Conservation (phyloP, 1,140 invertebrate genomes). For the Adoxophyes honmai region DNA sequence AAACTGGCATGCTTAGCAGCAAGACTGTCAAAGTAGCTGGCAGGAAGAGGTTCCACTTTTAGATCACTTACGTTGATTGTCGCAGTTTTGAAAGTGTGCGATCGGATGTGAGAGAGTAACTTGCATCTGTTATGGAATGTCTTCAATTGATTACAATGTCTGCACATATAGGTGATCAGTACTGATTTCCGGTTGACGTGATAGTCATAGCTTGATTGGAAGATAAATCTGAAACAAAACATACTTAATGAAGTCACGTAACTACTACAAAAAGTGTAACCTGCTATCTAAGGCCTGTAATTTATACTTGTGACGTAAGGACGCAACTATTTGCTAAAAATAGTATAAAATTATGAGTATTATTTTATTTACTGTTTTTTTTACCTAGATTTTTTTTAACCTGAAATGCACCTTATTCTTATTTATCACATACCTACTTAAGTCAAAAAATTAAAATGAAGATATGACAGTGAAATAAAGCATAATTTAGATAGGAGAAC, state of each 20-base stretch:
- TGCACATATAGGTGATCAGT: constrained; percentile 61
- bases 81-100: constrained; percentile 62
- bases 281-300: no score
- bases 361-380: no score
- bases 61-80: constrained; percentile 65
- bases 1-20: background rate
- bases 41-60: constrained; percentile 58
- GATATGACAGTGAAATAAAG: no score
- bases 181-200: constrained; percentile 63
- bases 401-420: no score
- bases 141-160: constrained; percentile 43
- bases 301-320: no score
- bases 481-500: no score
- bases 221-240: constrained; percentile 58
- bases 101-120: constrained; percentile 62
- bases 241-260: constrained; percentile 8
- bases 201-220: constrained; percentile 59
- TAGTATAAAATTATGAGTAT: no score
- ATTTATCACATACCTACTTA: no score
- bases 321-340: no score
- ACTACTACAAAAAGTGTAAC: no score
- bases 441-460: no score
- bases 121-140: constrained; percentile 66
- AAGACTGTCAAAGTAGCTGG: constrained; percentile 24
- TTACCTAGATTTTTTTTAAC: no score